Percentiles rank a stretch among this genome's conserved stretches.
phyloP scores from a whole-genome alignment of 2,797 vertebrate species.

The Gobio occitaniae region DNA sequence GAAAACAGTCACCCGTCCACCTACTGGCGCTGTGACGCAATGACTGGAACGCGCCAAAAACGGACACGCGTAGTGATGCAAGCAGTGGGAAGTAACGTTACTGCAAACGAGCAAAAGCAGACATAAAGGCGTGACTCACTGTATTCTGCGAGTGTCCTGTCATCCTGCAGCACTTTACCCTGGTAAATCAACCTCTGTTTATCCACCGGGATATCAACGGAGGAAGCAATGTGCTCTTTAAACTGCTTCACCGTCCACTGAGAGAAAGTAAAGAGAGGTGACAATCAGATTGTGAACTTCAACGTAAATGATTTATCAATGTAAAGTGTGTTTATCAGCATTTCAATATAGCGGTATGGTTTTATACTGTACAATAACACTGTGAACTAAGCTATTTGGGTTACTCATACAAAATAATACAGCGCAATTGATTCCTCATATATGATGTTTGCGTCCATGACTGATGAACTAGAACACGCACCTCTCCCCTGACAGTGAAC shows the following conservation, averaged over 20 bases:
- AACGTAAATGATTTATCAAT: neutral
- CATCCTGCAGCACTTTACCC: constrained; percentile 92
- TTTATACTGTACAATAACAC: neutral
- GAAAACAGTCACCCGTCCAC: neutral
- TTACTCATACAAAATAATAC: neutral
- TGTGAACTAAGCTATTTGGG: neutral
- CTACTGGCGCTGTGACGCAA: neutral
- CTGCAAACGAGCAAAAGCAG: neutral
- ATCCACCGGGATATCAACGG: constrained; percentile 90
- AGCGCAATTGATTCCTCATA: neutral
- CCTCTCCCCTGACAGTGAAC: constrained; percentile 88
- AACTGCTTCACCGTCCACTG: constrained; percentile 93
- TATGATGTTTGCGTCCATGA: neutral
- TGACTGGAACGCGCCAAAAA: neutral
- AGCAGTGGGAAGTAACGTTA: neutral
- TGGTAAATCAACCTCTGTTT: constrained; percentile 95
- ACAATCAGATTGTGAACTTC: neutral
- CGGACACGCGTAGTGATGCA: neutral
- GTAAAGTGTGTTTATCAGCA: neutral
- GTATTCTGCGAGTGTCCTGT: constrained; percentile 90
- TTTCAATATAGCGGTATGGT: neutral
- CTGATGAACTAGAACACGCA: constrained; percentile 61
- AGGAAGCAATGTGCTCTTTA: constrained; percentile 90
- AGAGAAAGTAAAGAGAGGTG: constrained; percentile 29
- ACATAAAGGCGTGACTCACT: constrained; percentile 75